These are phyloP conservation scores for Physeter macrocephalus DNA, from an alignment of 2,113 vertebrate genomes.

Conservation along the genomic window DNA sequence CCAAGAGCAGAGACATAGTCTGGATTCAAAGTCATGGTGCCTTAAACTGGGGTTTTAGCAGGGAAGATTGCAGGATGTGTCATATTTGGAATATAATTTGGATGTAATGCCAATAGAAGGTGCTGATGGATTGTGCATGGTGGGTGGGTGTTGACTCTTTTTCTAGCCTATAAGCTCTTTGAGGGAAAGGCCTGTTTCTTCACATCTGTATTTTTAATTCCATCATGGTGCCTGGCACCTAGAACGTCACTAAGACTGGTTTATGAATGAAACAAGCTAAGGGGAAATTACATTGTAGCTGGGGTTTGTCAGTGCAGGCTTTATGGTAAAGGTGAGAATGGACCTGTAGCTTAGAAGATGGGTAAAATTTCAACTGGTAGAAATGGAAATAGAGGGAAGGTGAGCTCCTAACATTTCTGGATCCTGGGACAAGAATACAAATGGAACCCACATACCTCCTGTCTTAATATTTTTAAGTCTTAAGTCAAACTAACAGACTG, in stretches of 20 bases:
- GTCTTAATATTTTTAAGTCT: conserved; percentile 31
- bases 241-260: not conserved
- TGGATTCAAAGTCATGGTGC: not conserved
- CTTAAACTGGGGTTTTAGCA: not conserved
- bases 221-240: not conserved
- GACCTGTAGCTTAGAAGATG: not conserved
- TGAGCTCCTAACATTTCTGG: not conserved
- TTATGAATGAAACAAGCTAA: not conserved
- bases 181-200: not conserved
- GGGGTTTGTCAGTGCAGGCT: not conserved
- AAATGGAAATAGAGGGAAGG: not conserved
- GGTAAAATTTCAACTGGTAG: not conserved
- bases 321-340: not conserved
- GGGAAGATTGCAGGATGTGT: not conserved
- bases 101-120: not conserved
- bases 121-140: not conserved
- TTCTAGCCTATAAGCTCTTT: not conserved
- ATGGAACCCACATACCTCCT: not conserved
- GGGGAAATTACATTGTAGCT: not conserved
- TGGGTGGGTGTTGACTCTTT: not conserved
- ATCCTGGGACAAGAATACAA: not conserved
- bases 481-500: conserved; percentile 38
- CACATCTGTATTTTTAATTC: not conserved
- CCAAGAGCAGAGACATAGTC: not conserved
- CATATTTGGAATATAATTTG: not conserved